Conservation (phyloP, 1,140 invertebrate species). For the Lycorma delicatula region DNA sequence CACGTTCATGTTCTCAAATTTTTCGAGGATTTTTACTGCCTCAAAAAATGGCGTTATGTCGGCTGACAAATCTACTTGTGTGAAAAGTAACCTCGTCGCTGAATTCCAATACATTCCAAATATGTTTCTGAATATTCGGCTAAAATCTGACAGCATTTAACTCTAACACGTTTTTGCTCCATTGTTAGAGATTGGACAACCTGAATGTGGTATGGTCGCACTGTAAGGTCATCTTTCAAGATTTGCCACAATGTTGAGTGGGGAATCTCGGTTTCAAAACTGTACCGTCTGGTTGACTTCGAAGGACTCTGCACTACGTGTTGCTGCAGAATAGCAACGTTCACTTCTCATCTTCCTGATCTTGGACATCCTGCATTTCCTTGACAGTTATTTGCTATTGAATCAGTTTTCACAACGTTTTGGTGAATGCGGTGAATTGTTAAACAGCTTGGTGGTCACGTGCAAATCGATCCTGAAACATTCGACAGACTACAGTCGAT, state of each 20-base stretch:
- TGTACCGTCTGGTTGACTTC: too few relatives aligned
- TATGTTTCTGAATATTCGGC: background rate
- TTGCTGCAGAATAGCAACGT: background rate
- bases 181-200: background rate
- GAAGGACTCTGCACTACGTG: background rate
- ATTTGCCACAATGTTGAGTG: background rate
- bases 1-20: constrained; percentile 4
- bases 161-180: too few relatives aligned
- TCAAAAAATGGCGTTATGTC: background rate
- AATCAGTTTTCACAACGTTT: background rate
- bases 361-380: background rate
- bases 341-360: background rate
- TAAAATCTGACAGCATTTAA: background rate
- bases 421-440: background rate
- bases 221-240: background rate
- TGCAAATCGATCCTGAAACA: background rate
- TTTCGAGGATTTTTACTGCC: background rate
- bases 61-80: background rate
- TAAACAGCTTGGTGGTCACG: background rate
- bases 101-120: background rate
- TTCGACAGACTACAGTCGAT: background rate
- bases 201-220: background rate
- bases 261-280: too few relatives aligned
- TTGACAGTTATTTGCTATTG: background rate
- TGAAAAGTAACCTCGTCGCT: background rate